Evolutionary conservation across 1,140 invertebrate genomes (phyloP).

Genomic region (Drosophila serrata): DNA sequence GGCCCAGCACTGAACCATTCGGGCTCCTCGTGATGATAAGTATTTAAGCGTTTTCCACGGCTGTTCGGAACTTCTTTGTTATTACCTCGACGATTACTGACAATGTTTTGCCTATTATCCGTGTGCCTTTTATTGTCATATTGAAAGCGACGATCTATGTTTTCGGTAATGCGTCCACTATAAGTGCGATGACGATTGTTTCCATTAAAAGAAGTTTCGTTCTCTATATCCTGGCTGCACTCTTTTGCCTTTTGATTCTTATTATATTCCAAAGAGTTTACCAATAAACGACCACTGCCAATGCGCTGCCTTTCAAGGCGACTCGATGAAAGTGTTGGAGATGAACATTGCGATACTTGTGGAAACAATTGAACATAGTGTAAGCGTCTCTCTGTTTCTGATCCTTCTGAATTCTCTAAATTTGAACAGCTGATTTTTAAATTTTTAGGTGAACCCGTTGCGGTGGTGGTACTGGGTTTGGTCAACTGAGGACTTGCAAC

Average conservation of each 20-base stretch:
- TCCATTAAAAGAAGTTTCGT: constrained; percentile 46
- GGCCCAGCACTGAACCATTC: constrained; percentile 95
- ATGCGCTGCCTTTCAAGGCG: constrained; percentile 87
- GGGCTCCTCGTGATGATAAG: constrained; percentile 88
- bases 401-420: constrained; percentile 32
- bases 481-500: constrained; percentile 13
- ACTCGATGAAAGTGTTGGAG: constrained; percentile 42
- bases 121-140: constrained; percentile 38
- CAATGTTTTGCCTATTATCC: constrained; percentile 21
- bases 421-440: constrained; percentile 1
- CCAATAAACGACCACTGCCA: constrained; percentile 91
- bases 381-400: constrained; percentile 36
- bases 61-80: constrained; percentile 51
- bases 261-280: constrained; percentile 86
- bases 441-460: background rate
- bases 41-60: constrained; percentile 77
- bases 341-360: constrained; percentile 24
- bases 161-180: constrained; percentile 33
- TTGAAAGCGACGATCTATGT: constrained; percentile 36
- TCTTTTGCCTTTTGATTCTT: constrained; percentile 73
- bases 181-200: constrained; percentile 38
- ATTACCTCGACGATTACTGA: constrained; percentile 32
- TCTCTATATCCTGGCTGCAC: constrained; percentile 43
- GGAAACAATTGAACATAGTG: constrained; percentile 20
- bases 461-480: background rate